These are phyloP conservation scores for Sebastes ruberrimus DNA, from an alignment of 2,797 vertebrate species.

Conservation along the genomic window DNA sequence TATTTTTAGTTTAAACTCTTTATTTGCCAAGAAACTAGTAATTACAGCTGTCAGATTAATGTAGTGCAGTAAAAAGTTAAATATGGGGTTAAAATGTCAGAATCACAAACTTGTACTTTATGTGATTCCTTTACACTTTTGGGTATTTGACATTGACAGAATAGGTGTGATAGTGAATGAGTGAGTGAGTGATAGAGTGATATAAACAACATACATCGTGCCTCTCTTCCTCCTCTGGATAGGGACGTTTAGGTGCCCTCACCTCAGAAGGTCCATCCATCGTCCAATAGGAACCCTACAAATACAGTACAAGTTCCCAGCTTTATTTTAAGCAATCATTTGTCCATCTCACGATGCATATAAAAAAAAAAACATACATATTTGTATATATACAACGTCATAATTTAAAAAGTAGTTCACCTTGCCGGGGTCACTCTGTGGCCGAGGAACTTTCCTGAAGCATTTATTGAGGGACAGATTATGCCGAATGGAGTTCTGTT, in stretches of 20 bases:
- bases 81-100: neutral
- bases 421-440: constrained; percentile 96
- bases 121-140: neutral
- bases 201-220: constrained; percentile 34
- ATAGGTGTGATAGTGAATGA: neutral
- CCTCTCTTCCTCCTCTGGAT: constrained; percentile 66
- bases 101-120: neutral
- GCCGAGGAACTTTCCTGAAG: constrained; percentile 97
- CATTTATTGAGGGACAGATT: constrained; percentile 98
- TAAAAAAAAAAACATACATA: neutral
- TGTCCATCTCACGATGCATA: neutral
- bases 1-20: neutral
- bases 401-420: constrained; percentile 73
- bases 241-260: constrained; percentile 80
- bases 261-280: constrained; percentile 90
- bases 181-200: neutral
- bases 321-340: neutral
- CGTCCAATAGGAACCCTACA: constrained; percentile 97
- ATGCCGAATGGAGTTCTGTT: constrained; percentile 98
- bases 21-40: neutral
- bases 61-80: neutral
- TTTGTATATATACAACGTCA: neutral
- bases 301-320: constrained; percentile 38
- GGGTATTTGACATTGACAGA: neutral
- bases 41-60: neutral